These are phyloP conservation scores for Cremastobaeus sp. DNA, from an alignment of 2,888 invertebrate species.

Conservation along the genomic window DNA sequence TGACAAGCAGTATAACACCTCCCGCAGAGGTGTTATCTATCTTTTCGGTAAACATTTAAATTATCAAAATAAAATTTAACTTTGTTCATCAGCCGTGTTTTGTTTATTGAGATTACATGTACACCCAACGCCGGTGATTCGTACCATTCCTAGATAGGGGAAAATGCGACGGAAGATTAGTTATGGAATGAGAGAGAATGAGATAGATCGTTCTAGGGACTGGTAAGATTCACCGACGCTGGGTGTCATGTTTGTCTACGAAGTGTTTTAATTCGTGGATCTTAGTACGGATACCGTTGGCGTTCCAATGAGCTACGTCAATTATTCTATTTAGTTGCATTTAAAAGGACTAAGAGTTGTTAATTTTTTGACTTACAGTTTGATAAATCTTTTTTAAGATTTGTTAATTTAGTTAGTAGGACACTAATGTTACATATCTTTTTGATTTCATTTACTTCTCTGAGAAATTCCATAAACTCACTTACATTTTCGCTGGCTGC, in stretches of 20 bases:
- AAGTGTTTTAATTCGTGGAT: slow-evolving; percentile 3
- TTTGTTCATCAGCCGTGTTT: too few species aligned
- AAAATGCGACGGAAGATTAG: too few species aligned
- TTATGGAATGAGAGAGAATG: too few species aligned
- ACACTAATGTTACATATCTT: background rate
- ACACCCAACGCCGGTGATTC: too few species aligned
- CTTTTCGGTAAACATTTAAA: too few species aligned
- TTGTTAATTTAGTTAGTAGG: background rate
- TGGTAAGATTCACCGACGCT: too few species aligned
- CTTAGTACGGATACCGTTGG: slow-evolving; percentile 7
- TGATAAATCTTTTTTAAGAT: background rate
- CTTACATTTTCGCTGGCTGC: background rate
- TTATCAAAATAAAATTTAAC: too few species aligned
- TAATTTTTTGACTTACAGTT: slow-evolving; percentile 2
- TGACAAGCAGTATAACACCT: too few species aligned
- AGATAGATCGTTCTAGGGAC: too few species aligned
- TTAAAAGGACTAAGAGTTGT: background rate
- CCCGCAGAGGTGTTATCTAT: too few species aligned
- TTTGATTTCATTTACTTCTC: background rate
- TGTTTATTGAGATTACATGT: too few species aligned
- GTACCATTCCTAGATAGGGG: too few species aligned
- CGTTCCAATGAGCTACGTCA: slow-evolving; percentile 13
- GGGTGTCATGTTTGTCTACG: background rate
- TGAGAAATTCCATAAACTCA: background rate
- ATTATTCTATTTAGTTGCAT: background rate